These are phyloP conservation scores for Paratrypauchen microcephalus DNA, from an alignment of 2,797 vertebrate species.

Conservation along the genomic window DNA sequence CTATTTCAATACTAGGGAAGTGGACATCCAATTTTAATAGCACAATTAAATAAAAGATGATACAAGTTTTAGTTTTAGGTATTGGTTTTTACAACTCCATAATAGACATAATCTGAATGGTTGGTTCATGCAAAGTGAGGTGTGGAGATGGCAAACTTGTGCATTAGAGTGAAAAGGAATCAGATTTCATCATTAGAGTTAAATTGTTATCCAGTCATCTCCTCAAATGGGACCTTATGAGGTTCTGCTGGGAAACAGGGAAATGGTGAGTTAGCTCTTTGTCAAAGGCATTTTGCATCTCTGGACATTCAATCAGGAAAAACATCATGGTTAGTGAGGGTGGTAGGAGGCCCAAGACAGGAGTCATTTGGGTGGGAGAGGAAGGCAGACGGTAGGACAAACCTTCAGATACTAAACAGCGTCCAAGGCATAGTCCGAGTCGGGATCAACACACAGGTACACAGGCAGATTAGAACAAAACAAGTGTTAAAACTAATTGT, in stretches of 20 bases:
- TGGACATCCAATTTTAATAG: too few relatives aligned
- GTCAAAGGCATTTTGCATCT: conserved; percentile 9
- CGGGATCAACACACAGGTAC: conserved; percentile 48
- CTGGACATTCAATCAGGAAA: neutral
- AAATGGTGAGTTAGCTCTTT: conserved; percentile 11
- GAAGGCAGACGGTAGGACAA: conserved; percentile 54
- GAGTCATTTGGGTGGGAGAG: conserved; percentile 5
- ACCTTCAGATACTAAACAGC: conserved; percentile 72
- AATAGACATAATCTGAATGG: conserved; percentile 6
- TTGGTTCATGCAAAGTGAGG: conserved; percentile 38
- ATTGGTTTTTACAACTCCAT: too few relatives aligned
- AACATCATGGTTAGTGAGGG: conserved; percentile 27
- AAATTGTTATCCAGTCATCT: conserved; percentile 26
- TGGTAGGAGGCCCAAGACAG: conserved; percentile 18
- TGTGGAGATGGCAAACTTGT: conserved; percentile 14
- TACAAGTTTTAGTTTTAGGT: neutral
- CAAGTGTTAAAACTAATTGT: neutral
- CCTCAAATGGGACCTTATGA: conserved; percentile 21
- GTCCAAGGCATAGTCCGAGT: conserved; percentile 50
- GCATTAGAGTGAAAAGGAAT: conserved; percentile 15
- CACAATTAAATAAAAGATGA: too few relatives aligned
- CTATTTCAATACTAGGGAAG: too few relatives aligned
- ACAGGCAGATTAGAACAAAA: conserved; percentile 50
- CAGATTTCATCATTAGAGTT: conserved; percentile 44
- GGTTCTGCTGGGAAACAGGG: conserved; percentile 36